Evolutionary conservation across 2,888 invertebrate genomes (phyloP).

Genomic region (Drosophila formosana): DNA sequence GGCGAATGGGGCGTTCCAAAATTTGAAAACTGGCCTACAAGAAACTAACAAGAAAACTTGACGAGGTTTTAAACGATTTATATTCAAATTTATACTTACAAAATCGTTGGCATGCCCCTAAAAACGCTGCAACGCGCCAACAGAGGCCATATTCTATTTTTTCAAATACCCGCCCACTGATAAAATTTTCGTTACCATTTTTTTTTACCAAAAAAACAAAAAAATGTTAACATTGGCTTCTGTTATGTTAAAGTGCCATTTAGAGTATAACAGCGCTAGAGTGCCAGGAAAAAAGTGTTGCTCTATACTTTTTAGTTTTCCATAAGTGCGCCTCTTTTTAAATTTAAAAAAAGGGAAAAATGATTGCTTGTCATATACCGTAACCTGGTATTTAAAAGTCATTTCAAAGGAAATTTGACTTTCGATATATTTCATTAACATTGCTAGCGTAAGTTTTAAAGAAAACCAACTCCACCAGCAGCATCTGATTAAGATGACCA

Average conservation of each 20-base stretch:
- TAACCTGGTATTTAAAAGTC: conserved; percentile 13
- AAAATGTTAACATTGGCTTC: not conserved
- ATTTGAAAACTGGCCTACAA: too few species aligned
- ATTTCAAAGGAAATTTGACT: conserved; percentile 23
- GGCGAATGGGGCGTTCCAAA: too few species aligned
- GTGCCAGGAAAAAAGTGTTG: not conserved
- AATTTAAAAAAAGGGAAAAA: not conserved
- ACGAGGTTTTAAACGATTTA: too few species aligned
- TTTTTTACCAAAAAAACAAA: too few species aligned
- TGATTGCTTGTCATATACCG: not conserved
- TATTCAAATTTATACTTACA: too few species aligned
- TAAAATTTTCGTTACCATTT: too few species aligned
- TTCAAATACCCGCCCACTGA: too few species aligned
- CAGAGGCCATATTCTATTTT: too few species aligned
- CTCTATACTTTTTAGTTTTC: not conserved
- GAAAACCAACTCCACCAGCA: conserved; percentile 13
- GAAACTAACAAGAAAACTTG: too few species aligned
- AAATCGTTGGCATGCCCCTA: too few species aligned
- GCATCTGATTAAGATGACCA: conserved; percentile 69
- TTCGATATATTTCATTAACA: conserved; percentile 7
- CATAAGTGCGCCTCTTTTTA: not conserved
- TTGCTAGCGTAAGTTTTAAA: conserved; percentile 1
- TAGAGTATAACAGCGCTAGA: conserved; percentile 33
- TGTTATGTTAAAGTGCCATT: conserved; percentile 11
- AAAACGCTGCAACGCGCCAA: too few species aligned